Evolutionary conservation across 2,113 vertebrate genomes (phyloP).

Genomic region (Microcebus griseorufus): DNA sequence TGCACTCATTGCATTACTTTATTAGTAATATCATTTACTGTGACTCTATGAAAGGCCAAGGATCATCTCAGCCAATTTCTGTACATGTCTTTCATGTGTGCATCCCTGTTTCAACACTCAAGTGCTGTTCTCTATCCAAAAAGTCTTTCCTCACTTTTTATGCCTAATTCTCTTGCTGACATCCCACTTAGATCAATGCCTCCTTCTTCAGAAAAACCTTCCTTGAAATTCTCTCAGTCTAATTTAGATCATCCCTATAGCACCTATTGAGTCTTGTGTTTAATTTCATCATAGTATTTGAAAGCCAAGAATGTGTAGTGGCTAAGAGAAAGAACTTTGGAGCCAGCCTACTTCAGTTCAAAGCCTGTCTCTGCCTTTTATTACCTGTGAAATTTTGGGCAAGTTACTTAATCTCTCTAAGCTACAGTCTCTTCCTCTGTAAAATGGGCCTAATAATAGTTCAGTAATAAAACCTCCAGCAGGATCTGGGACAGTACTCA

Average conservation of each 20-base stretch:
- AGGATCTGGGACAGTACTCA: not conserved
- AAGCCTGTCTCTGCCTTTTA: not conserved
- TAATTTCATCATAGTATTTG: not conserved
- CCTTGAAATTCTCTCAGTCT: not conserved
- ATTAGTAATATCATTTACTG: not conserved
- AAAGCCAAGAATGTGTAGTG: not conserved
- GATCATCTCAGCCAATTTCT: not conserved
- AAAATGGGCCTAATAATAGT: not conserved
- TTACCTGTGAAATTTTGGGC: not conserved
- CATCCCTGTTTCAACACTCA: not conserved
- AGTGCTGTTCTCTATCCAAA: not conserved
- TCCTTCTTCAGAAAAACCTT: constrained; percentile 23
- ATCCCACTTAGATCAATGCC: not conserved
- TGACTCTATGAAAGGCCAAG: not conserved
- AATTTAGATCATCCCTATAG: not conserved
- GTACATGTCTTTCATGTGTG: not conserved
- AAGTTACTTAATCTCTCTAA: constrained; percentile 12
- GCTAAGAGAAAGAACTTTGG: not conserved
- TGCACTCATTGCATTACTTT: not conserved
- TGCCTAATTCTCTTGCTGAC: not conserved
- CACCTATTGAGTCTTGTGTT: not conserved
- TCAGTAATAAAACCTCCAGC: not conserved
- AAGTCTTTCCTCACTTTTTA: not conserved
- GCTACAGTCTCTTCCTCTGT: not conserved
- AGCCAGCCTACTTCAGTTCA: not conserved